These are phyloP conservation scores for Atrichornis clamosus DNA, from an alignment of 2,113 vertebrate genomes.

Conservation along the genomic window DNA sequence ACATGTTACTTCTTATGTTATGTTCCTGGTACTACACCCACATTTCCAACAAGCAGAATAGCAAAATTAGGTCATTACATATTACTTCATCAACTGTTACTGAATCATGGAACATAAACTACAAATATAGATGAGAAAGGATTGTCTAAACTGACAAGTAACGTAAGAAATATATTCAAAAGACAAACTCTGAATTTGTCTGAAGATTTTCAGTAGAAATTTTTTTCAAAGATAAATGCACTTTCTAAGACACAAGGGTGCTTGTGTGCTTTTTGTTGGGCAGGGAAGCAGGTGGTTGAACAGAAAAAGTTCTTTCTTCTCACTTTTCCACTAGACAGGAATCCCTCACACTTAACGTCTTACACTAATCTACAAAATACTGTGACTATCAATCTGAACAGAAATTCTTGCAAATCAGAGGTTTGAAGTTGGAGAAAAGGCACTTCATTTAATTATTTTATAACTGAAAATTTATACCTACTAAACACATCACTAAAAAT, in stretches of 20 bases:
- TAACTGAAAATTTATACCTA: background rate
- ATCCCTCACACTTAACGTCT: background rate
- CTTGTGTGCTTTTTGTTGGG: background rate
- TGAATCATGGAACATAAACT: background rate
- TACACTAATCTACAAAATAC: background rate
- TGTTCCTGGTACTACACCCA: background rate
- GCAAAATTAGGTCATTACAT: background rate
- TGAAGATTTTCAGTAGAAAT: background rate
- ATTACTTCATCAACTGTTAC: background rate
- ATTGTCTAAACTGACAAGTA: background rate
- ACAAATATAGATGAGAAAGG: background rate
- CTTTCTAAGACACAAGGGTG: background rate
- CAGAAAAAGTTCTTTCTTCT: background rate
- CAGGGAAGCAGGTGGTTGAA: background rate
- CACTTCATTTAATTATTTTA: background rate
- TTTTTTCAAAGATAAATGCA: background rate
- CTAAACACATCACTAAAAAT: background rate
- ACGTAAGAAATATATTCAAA: background rate
- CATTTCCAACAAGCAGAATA: background rate
- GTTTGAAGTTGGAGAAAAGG: background rate
- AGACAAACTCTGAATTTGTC: background rate
- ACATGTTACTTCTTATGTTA: background rate
- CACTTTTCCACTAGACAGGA: background rate
- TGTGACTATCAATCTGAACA: background rate
- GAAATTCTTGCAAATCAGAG: background rate